Percentiles rank a stretch among this genome's conserved stretches.
phyloP scores from a whole-genome alignment of 2,888 invertebrate genomes.

The Chrysolina americana region DNA sequence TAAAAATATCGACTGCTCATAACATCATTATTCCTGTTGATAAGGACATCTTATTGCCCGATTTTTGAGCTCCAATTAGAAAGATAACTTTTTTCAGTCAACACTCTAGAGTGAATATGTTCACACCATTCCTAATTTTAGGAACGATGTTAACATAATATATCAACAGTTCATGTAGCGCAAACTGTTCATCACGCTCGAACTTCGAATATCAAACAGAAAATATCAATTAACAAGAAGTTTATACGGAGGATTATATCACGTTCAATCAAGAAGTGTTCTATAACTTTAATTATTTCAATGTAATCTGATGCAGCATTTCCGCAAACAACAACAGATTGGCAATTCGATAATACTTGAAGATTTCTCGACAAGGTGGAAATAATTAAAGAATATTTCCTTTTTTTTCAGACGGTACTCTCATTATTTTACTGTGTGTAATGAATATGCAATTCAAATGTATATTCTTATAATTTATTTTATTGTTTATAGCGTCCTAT shows the following conservation, averaged over 20 bases:
- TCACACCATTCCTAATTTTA: not conserved
- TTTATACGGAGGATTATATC: not conserved
- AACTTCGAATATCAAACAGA: not conserved
- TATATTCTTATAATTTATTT: not conserved
- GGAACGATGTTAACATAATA: not conserved
- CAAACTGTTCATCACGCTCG: not conserved
- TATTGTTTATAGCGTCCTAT: constrained; percentile 11
- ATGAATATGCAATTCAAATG: constrained; percentile 14
- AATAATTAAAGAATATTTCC: not conserved
- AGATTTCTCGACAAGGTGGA: constrained; percentile 13
- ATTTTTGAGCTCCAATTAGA: too few relatives aligned
- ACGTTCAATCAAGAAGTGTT: not conserved
- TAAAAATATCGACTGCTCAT: too few relatives aligned
- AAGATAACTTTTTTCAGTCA: not conserved
- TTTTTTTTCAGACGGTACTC: not conserved
- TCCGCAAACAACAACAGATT: constrained; percentile 5
- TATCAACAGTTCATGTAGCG: not conserved
- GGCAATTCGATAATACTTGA: not conserved
- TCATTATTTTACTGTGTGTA: not conserved
- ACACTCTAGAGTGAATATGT: not conserved
- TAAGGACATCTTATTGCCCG: too few relatives aligned
- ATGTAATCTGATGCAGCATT: constrained; percentile 3
- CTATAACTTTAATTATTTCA: constrained; percentile 3
- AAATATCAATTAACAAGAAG: constrained; percentile 4
- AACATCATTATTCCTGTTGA: too few relatives aligned